Conservation (phyloP, 2,888 invertebrate genomes). For the Troides helena region DNA sequence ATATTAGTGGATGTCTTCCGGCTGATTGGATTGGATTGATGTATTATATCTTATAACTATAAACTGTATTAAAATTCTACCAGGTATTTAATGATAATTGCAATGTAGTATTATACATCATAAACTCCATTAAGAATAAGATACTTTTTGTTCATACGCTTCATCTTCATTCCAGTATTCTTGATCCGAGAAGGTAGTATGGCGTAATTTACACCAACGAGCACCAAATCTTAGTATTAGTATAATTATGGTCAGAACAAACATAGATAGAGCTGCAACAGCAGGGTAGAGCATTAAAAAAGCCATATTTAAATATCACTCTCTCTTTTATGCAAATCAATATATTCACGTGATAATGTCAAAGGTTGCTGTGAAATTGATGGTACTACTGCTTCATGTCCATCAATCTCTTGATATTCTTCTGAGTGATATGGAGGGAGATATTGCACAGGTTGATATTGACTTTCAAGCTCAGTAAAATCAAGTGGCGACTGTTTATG, state of each 20-base stretch:
- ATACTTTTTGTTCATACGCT: conserved; percentile 83
- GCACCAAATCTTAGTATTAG: conserved; percentile 87
- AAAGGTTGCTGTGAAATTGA: conserved; percentile 65
- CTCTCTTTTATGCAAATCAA: conserved; percentile 88
- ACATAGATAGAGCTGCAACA: conserved; percentile 85
- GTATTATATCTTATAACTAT: too few species aligned
- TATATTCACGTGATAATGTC: conserved; percentile 73
- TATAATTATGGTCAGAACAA: conserved; percentile 87
- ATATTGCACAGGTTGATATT: conserved; percentile 54
- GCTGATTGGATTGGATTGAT: too few species aligned
- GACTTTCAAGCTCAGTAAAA: conserved; percentile 85
- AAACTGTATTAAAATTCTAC: too few species aligned
- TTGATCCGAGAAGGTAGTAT: conserved; percentile 83
- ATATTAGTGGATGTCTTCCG: too few species aligned
- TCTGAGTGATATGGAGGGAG: conserved; percentile 52
- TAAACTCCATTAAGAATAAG: conserved; percentile 66
- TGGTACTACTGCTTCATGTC: conserved; percentile 48
- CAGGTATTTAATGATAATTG: too few species aligned
- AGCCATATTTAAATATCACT: conserved; percentile 89
- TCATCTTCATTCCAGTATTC: conserved; percentile 83
- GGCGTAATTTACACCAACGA: conserved; percentile 84
- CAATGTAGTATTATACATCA: too few species aligned
- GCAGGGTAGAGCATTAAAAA: conserved; percentile 90
- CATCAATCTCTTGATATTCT: conserved; percentile 51
- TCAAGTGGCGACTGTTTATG: conserved; percentile 91